phyloP scores from a whole-genome alignment of 1,140 invertebrate species.

The Brachionus asplanchnoidis region DNA sequence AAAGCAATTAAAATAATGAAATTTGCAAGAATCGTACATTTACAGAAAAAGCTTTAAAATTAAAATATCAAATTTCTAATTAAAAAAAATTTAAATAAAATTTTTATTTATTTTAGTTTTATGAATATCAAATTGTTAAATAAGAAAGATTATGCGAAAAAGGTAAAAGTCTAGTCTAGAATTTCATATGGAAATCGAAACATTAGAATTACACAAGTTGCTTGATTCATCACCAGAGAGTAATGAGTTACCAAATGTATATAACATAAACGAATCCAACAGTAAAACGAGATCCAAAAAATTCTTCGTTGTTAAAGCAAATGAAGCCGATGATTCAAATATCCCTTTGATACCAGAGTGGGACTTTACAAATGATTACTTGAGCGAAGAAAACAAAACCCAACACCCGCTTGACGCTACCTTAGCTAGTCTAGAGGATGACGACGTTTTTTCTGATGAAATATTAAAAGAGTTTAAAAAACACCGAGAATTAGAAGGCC shows the following conservation, averaged over 20 bases:
- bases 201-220: background rate
- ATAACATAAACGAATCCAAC: background rate
- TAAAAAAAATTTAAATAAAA: background rate
- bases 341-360: background rate
- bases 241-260: background rate
- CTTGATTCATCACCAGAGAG: background rate
- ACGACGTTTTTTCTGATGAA: background rate
- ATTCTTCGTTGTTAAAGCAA: constrained; percentile 7
- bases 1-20: background rate
- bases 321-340: background rate
- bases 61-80: background rate
- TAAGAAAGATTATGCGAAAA: background rate
- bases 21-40: background rate
- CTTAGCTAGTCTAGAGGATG: background rate
- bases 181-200: background rate
- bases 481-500: background rate
- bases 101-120: background rate
- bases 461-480: background rate
- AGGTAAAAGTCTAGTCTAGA: background rate
- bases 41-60: background rate
- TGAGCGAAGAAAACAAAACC: background rate
- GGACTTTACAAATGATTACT: background rate
- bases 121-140: background rate
- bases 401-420: background rate
- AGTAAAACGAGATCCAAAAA: background rate